Evolutionary conservation across 2,797 vertebrate genomes (phyloP).

Genomic region (Melanotaenia maccullochi): DNA sequence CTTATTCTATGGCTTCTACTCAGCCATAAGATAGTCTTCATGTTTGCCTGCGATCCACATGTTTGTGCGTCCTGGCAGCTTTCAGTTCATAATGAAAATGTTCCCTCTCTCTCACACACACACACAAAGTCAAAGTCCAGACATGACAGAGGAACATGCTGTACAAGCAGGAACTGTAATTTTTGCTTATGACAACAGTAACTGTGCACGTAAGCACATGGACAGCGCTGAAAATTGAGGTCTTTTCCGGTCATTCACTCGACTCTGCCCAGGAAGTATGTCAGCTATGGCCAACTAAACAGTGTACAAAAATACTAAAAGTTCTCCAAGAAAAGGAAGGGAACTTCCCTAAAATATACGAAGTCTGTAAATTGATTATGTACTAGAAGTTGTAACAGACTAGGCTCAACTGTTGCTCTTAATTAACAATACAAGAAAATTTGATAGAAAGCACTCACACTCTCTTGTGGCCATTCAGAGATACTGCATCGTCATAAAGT

Average conservation of each 20-base stretch:
- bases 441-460: neutral
- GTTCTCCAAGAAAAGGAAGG: conserved; percentile 59
- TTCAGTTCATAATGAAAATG: no score
- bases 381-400: neutral
- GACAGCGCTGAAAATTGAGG: conserved; percentile 23
- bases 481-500: conserved; percentile 11
- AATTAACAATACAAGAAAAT: conserved; percentile 13
- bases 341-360: conserved; percentile 35
- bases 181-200: conserved; percentile 22
- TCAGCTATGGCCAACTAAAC: conserved; percentile 18
- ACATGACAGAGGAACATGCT: neutral
- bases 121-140: conserved; percentile 37
- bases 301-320: conserved; percentile 10
- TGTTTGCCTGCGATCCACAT: no score
- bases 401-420: conserved; percentile 4
- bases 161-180: conserved; percentile 16
- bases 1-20: no score
- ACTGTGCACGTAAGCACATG: conserved; percentile 12
- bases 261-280: conserved; percentile 46
- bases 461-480: conserved; percentile 43
- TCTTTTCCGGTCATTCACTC: conserved; percentile 72
- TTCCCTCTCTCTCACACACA: neutral
- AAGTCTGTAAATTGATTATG: neutral
- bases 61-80: no score
- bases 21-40: no score